Percentiles rank a stretch among this genome's conserved stretches.
Evolutionary conservation across 2,797 vertebrate species (phyloP).

Genomic region (Tangara arthus): DNA sequence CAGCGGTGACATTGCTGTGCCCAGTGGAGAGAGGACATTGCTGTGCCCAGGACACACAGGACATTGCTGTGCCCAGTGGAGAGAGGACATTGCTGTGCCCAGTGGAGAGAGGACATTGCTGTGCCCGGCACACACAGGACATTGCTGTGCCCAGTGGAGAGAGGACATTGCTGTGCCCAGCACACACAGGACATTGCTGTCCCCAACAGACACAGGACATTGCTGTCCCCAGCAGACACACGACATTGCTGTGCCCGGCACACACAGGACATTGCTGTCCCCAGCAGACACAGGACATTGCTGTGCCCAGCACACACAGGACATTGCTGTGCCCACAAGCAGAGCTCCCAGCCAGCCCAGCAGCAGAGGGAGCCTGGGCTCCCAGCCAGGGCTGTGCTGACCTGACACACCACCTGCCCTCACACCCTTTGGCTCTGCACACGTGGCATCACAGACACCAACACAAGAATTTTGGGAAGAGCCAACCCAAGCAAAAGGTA

Average conservation of each 20-base stretch:
- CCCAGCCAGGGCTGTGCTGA: background rate
- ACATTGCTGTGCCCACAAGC: rapidly evolving
- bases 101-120: no score
- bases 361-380: background rate
- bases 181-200: no score
- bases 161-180: no score
- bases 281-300: background rate
- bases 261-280: background rate
- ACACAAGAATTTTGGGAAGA: no score
- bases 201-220: no score
- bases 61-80: no score
- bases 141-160: no score
- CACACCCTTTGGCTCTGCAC: background rate
- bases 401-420: rapidly evolving
- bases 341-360: background rate
- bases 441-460: rapidly evolving
- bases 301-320: background rate
- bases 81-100: no score
- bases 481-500: background rate
- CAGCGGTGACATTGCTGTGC: rapidly evolving
- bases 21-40: rapidly evolving
- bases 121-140: no score
- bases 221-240: no score
- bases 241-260: no score
- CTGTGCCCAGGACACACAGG: rapidly evolving